These are phyloP conservation scores for Argyrosomus japonicus DNA, from an alignment of 2,113 vertebrate species.

Conservation along the genomic window DNA sequence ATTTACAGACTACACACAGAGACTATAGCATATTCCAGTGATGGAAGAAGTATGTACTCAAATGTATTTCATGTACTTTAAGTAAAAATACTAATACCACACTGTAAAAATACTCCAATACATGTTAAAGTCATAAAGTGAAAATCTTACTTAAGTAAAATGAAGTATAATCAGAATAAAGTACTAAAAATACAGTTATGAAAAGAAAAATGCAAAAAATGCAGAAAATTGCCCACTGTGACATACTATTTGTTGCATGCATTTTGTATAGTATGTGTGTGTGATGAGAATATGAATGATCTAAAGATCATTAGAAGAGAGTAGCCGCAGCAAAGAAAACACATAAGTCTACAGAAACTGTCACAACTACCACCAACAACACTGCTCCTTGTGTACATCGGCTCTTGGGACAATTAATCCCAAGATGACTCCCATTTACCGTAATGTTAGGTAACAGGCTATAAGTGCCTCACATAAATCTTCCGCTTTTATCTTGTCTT, in stretches of 20 bases:
- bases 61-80: no score
- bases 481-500: conserved; percentile 61
- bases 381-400: conserved; percentile 24
- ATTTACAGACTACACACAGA: not conserved
- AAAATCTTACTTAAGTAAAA: no score
- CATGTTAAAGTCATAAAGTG: no score
- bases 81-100: no score
- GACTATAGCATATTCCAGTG: no score
- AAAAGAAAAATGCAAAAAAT: no score
- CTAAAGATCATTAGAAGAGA: not conserved
- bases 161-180: no score
- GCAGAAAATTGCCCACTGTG: no score
- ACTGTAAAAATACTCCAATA: no score
- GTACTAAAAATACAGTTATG: no score
- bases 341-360: not conserved
- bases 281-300: not conserved
- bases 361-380: conserved; percentile 6
- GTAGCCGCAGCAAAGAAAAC: not conserved
- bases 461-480: conserved; percentile 57
- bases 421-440: conserved; percentile 49
- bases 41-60: no score
- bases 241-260: not conserved
- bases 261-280: conserved; percentile 4
- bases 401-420: conserved; percentile 44
- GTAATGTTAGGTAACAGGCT: conserved; percentile 60